A percentile compares a stretch with the other conserved stretches of the same genome.
Evolutionary conservation across 1,140 invertebrate species (phyloP).

Genomic region (Drosophila pallidifrons): DNA sequence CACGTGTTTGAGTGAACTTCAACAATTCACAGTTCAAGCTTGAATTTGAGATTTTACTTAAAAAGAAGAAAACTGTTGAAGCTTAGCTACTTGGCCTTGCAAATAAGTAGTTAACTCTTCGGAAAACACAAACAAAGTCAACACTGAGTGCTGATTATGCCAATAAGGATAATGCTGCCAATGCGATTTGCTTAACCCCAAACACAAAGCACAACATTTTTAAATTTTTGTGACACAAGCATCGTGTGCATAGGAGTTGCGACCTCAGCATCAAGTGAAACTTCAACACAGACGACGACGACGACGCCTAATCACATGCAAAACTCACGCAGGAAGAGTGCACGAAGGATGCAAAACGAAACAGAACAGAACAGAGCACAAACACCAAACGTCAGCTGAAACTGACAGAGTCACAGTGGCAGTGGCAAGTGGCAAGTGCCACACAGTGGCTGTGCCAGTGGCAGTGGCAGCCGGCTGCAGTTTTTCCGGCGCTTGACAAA

Average conservation of each 20-base stretch:
- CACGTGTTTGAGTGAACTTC: conserved; percentile 59
- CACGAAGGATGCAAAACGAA: neutral
- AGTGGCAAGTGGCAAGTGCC: conserved; percentile 14
- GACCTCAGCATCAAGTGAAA: conserved; percentile 32
- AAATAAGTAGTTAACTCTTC: conserved; percentile 31
- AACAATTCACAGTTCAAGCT: conserved; percentile 34
- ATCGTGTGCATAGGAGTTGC: neutral
- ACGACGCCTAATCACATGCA: conserved; percentile 55
- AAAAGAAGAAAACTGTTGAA: neutral
- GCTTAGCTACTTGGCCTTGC: neutral
- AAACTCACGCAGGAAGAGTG: conserved; percentile 25
- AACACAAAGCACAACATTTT: conserved; percentile 35
- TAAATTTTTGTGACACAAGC: conserved; percentile 35
- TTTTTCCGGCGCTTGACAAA: conserved; percentile 56
- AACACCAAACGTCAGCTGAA: conserved; percentile 64
- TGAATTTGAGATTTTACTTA: neutral
- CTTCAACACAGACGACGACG: conserved; percentile 28
- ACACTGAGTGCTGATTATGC: conserved; percentile 37
- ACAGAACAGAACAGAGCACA: conserved; percentile 18
- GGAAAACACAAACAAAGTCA: conserved; percentile 27
- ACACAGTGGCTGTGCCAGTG: conserved; percentile 16
- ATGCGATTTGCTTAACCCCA: conserved; percentile 44
- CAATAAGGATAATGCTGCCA: conserved; percentile 56
- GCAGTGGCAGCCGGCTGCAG: conserved; percentile 46
- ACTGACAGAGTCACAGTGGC: conserved; percentile 54